Percentiles rank a stretch among this genome's conserved stretches.
These are phyloP conservation scores for Platichthys stellatus DNA, from an alignment of 2,113 vertebrate genomes.

Conservation along the genomic window DNA sequence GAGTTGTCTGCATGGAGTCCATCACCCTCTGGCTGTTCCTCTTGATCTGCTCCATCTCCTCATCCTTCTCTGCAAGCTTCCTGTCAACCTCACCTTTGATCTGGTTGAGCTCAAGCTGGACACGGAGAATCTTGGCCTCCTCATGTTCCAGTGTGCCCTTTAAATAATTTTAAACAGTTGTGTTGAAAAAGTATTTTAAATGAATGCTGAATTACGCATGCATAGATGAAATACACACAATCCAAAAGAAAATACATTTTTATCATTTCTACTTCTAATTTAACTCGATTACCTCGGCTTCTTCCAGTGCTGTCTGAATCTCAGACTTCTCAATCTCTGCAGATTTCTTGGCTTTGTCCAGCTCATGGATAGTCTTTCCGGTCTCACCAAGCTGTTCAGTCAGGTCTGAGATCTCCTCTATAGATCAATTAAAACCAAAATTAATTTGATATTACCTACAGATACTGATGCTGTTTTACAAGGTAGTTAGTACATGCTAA, in stretches of 20 bases:
- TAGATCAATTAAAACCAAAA: not conserved
- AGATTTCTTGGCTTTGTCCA: constrained; percentile 44
- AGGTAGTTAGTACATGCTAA: not conserved
- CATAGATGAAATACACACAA: not conserved
- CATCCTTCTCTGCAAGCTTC: constrained; percentile 88
- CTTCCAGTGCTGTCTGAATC: constrained; percentile 64
- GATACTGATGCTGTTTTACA: not conserved
- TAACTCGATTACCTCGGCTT: constrained; percentile 52
- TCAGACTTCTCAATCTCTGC: constrained; percentile 59
- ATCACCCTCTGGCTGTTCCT: constrained; percentile 85
- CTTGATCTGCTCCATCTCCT: constrained; percentile 89
- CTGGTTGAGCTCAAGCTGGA: constrained; percentile 16
- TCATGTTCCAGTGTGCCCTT: constrained; percentile 11
- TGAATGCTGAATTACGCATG: not conserved
- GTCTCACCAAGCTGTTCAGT: constrained; percentile 67
- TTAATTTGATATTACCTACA: not conserved
- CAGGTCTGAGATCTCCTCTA: constrained; percentile 68
- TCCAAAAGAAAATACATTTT: not conserved
- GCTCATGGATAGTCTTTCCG: constrained; percentile 14
- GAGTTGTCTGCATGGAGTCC: constrained; percentile 87
- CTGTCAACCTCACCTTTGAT: constrained; percentile 88
- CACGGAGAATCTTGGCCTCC: constrained; percentile 15
- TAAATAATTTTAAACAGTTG: not conserved
- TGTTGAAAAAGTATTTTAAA: not conserved
- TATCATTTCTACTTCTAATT: not conserved